Percentiles rank a stretch among this genome's conserved stretches.
These are phyloP conservation scores for Dromius quadrimaculatus DNA, from an alignment of 2,888 invertebrate species.

Conservation along the genomic window DNA sequence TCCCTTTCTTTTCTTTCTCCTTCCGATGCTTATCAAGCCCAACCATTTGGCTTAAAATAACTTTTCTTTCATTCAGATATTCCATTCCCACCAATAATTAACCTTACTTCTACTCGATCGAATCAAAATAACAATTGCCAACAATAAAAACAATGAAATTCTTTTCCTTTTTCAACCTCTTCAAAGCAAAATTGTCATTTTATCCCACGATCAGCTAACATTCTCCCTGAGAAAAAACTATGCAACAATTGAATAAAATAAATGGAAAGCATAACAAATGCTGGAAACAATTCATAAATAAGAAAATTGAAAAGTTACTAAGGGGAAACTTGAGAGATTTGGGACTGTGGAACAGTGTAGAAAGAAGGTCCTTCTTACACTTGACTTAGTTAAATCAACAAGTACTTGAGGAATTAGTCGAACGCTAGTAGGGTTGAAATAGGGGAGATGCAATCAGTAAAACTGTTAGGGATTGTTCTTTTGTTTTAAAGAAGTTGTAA, in stretches of 20 bases:
- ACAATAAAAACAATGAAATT: constrained; percentile 17
- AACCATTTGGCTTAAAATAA: too few relatives aligned
- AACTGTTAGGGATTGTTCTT: constrained; percentile 7
- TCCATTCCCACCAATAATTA: background rate
- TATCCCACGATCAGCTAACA: constrained; percentile 25
- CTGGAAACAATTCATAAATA: constrained; percentile 9
- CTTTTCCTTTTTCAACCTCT: constrained; percentile 10
- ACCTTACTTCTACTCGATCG: background rate
- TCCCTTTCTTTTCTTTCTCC: background rate
- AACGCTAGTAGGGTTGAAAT: background rate
- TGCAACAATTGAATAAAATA: constrained; percentile 31
- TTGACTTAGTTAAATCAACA: constrained; percentile 41
- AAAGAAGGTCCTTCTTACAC: constrained; percentile 19
- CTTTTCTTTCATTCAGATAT: too few relatives aligned
- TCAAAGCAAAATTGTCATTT: background rate
- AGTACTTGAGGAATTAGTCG: constrained; percentile 32
- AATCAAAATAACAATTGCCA: constrained; percentile 20
- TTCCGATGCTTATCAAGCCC: background rate
- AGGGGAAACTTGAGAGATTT: background rate
- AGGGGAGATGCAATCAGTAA: background rate
- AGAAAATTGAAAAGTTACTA: constrained; percentile 8
- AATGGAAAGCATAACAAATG: background rate
- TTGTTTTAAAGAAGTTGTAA: background rate
- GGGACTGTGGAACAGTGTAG: background rate
- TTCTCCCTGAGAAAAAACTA: constrained; percentile 25